Evolutionary conservation across 1,140 invertebrate species (phyloP).

Genomic region (Drosophila pachea): DNA sequence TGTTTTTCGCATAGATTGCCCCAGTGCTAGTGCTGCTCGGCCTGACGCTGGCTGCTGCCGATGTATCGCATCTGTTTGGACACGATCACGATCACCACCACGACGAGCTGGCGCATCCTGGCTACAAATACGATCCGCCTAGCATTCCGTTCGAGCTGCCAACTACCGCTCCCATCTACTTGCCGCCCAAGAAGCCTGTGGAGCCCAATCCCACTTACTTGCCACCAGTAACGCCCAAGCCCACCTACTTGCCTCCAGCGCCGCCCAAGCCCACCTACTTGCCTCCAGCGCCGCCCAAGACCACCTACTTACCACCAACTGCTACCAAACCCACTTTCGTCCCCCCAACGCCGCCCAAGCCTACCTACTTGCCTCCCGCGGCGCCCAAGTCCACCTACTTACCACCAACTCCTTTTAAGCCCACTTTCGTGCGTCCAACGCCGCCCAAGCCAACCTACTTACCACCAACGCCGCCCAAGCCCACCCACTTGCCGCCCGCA

Average conservation of each 20-base stretch:
- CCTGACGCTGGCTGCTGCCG: constrained; percentile 61
- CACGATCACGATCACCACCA: constrained; percentile 56
- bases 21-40: constrained; percentile 52
- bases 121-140: constrained; percentile 64
- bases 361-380: constrained; percentile 42
- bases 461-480: constrained; percentile 33
- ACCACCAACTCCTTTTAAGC: constrained; percentile 37
- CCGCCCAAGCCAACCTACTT: constrained; percentile 29
- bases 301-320: constrained; percentile 47
- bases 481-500: constrained; percentile 35
- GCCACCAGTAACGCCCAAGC: constrained; percentile 36
- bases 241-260: constrained; percentile 40
- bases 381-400: constrained; percentile 20
- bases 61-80: constrained; percentile 67
- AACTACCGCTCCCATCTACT: constrained; percentile 41
- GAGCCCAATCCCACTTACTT: constrained; percentile 1
- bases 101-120: constrained; percentile 52
- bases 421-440: constrained; percentile 28
- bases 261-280: constrained; percentile 36
- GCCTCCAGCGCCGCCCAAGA: constrained; percentile 22
- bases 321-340: constrained; percentile 23
- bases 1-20: constrained; percentile 51
- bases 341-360: constrained; percentile 29
- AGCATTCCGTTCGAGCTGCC: constrained; percentile 66
- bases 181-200: constrained; percentile 48